A percentile compares a stretch with the other conserved stretches of the same genome.
Conservation (phyloP, 2,888 invertebrate genomes). For the Torymus aiolomorphi region DNA sequence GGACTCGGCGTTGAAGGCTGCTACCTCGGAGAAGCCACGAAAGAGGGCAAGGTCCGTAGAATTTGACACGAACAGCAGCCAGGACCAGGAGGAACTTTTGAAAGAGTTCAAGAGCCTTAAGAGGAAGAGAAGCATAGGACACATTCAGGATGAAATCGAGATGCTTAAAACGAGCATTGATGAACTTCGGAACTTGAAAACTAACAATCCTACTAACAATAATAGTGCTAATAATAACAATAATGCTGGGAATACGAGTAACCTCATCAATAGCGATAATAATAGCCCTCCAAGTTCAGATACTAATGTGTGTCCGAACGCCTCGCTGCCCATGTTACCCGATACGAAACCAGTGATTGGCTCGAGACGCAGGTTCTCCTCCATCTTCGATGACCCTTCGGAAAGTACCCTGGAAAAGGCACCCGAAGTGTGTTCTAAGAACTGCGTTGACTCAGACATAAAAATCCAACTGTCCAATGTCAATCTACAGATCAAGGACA, state of each 20-base stretch:
- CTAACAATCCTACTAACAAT: constrained; percentile 5
- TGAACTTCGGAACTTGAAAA: constrained; percentile 35
- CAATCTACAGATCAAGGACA: constrained; percentile 68
- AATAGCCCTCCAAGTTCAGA: constrained; percentile 1
- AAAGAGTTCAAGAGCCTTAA: constrained; percentile 64
- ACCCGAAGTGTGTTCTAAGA: constrained; percentile 9
- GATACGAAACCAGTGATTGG: constrained; percentile 36
- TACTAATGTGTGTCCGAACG: constrained; percentile 25
- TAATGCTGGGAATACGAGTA: background rate
- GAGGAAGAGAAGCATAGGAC: constrained; percentile 59
- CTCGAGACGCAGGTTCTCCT: constrained; percentile 36
- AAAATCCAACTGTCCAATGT: constrained; percentile 70
- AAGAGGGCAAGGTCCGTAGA: constrained; percentile 60
- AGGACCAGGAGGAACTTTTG: constrained; percentile 61
- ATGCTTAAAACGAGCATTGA: constrained; percentile 45
- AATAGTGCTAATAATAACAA: constrained; percentile 3
- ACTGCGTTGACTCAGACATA: constrained; percentile 63
- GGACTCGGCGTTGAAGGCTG: constrained; percentile 25
- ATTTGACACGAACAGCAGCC: constrained; percentile 40
- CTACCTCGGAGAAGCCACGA: constrained; percentile 19
- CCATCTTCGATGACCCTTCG: constrained; percentile 35
- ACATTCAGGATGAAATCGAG: constrained; percentile 54
- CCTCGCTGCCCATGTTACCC: constrained; percentile 49
- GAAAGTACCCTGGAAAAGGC: constrained; percentile 1
- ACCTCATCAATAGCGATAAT: background rate